phyloP scores from a whole-genome alignment of 2,113 vertebrate genomes.

The Oxygymnocypris stewartii region DNA sequence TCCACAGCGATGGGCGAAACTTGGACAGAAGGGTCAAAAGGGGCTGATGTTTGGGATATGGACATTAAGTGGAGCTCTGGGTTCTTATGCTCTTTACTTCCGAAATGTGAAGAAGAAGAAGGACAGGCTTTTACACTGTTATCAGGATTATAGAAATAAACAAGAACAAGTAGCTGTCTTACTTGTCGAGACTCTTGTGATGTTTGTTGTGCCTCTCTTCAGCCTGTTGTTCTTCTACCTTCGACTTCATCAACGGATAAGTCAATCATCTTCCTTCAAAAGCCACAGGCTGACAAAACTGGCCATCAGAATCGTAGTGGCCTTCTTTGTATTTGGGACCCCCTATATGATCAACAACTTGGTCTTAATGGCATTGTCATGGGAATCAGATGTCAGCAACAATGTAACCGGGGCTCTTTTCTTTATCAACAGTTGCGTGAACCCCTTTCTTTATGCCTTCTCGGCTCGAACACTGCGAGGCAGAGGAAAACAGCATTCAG shows the following conservation, averaged over 20 bases:
- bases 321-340: slow-evolving; percentile 71
- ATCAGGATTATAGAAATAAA: slow-evolving; percentile 44
- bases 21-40: slow-evolving; percentile 52
- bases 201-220: slow-evolving; percentile 68
- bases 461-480: slow-evolving; percentile 41
- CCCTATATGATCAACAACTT: slow-evolving; percentile 71
- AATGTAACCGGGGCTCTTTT: slow-evolving; percentile 65
- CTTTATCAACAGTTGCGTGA: slow-evolving; percentile 75
- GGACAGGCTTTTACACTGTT: neutral
- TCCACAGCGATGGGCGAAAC: slow-evolving; percentile 63
- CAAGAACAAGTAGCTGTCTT: slow-evolving; percentile 53
- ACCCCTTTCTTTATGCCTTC: slow-evolving; percentile 77
- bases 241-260: slow-evolving; percentile 67
- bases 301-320: slow-evolving; percentile 66
- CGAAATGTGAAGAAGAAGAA: slow-evolving; percentile 46
- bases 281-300: slow-evolving; percentile 57
- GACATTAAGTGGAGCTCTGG: slow-evolving; percentile 51
- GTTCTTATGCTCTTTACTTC: slow-evolving; percentile 62
- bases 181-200: slow-evolving; percentile 67
- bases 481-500: neutral
- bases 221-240: slow-evolving; percentile 70
- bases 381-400: slow-evolving; percentile 46
- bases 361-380: slow-evolving; percentile 59
- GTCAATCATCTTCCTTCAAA: slow-evolving; percentile 58
- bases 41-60: slow-evolving; percentile 62